Conservation (phyloP, 2,888 invertebrate genomes). For the Chrysomela aeneicollis region DNA sequence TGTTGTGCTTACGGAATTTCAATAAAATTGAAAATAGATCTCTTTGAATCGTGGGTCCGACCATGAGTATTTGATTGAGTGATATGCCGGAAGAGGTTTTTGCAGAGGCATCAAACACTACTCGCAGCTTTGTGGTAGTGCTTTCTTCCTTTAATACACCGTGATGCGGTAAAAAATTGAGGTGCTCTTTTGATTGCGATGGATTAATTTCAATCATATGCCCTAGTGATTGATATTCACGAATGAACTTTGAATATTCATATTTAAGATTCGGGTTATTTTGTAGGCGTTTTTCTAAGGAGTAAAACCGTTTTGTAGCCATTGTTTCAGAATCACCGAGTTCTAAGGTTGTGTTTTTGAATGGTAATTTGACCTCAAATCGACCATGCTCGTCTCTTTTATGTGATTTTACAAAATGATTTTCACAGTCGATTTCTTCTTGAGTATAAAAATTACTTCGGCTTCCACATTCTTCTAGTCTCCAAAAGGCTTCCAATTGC, state of each 20-base stretch:
- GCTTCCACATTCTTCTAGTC: background rate
- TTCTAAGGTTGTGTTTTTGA: background rate
- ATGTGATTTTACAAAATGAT: background rate
- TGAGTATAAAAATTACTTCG: background rate
- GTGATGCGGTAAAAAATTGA: background rate
- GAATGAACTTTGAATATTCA: background rate
- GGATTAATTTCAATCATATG: background rate
- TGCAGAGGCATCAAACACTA: too few species aligned
- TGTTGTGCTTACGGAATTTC: too few species aligned
- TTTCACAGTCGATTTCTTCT: background rate
- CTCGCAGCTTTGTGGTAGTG: background rate
- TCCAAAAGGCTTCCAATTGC: background rate
- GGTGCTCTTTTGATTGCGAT: background rate
- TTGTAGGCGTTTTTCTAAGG: too few species aligned
- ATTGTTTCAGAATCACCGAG: background rate
- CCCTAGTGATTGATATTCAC: background rate
- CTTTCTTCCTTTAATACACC: background rate
- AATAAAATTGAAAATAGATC: too few species aligned
- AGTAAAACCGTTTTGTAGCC: background rate
- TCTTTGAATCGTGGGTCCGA: too few species aligned
- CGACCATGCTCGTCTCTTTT: background rate
- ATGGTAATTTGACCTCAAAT: background rate
- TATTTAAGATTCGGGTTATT: background rate
- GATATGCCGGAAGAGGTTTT: too few species aligned
- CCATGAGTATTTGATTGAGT: too few species aligned